Conservation (phyloP, 2,113 vertebrate species). For the Lagopus leucura region DNA sequence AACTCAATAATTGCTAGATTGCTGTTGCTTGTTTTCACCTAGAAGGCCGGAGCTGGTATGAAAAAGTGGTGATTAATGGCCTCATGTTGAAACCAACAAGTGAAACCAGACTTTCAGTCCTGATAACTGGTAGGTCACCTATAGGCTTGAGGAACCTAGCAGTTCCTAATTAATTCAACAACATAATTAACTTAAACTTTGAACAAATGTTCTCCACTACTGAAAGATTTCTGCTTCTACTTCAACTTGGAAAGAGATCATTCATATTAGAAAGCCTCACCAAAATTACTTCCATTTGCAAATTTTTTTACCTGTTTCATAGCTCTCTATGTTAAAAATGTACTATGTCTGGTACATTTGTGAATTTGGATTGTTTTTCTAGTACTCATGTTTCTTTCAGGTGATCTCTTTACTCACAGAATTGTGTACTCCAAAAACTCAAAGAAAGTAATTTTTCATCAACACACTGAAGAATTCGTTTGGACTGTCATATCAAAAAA, state of each 20-base stretch:
- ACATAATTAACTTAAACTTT: not conserved
- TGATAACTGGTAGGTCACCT: fast-evolving
- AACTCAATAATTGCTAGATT: not conserved
- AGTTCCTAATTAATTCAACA: not conserved
- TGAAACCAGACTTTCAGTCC: not conserved
- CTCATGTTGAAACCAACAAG: not conserved
- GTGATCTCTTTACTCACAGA: not conserved
- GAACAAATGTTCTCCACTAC: not conserved
- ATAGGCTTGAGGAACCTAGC: not conserved
- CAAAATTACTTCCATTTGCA: not conserved
- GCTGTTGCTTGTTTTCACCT: not conserved
- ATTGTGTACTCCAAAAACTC: not conserved
- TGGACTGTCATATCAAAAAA: not conserved
- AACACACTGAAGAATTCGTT: not conserved
- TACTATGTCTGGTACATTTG: not conserved
- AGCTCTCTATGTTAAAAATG: not conserved
- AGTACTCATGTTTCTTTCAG: fast-evolving
- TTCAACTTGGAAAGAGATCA: not conserved
- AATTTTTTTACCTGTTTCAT: not conserved
- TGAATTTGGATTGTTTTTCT: not conserved
- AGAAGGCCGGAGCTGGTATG: not conserved
- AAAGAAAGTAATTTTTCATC: not conserved
- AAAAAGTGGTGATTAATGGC: not conserved
- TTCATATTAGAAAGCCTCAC: not conserved
- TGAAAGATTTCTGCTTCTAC: not conserved